Base-by-base conservation (phyloP, 2,888 invertebrate genomes). In the Drosophila formosana region DNA sequence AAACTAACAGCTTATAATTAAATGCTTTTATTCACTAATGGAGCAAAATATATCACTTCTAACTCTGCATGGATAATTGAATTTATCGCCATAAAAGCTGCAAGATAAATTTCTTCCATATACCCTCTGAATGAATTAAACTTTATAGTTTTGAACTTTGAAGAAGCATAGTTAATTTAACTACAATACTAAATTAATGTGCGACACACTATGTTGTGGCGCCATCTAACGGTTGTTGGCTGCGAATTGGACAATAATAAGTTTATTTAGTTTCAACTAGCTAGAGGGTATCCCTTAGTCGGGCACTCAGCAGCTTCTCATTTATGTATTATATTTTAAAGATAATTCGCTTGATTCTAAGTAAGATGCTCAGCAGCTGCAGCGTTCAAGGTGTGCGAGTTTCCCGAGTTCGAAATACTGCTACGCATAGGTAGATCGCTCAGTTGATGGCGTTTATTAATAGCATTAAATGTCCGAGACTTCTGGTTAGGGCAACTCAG, bases 401-500 rank as follows among this genome's bases (percentile, higher is more conserved):
- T 63, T 66, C 65, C 64, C 67, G 62, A 69, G 58, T 57, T 81
- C 68, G 28, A 57, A 52, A 67, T 69, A 58, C 51, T 68, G 58
- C 52, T 68, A 79, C 62, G 77, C 77, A 79, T 72, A 79, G 70
- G 70, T 73, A 66, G 69, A 71, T 71, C 55, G 66, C 51, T 67
- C 60, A 61, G 53, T 72, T 65, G 55, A 60, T 68, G 72, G 39
- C 30, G 55, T 70, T 62, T 84, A 87, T 84, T 64, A 72, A 75
- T 87, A 84, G 85, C 51, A 64, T 65, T 34, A 23, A 57, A 64
- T 66, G 67, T 71, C 58, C 65, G 66, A 73, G 77, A 72, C 80
- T 79, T 85, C 67, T 71, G 77, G 75, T 75, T 83, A 78, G 84
- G 75, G 68, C 83, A 77, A 80, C 75, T 67, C 45, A 66, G 71